phyloP scores from a whole-genome alignment of 37 sponge, comb jelly and placozoan genomes.

The Chondrosia reniformis region DNA sequence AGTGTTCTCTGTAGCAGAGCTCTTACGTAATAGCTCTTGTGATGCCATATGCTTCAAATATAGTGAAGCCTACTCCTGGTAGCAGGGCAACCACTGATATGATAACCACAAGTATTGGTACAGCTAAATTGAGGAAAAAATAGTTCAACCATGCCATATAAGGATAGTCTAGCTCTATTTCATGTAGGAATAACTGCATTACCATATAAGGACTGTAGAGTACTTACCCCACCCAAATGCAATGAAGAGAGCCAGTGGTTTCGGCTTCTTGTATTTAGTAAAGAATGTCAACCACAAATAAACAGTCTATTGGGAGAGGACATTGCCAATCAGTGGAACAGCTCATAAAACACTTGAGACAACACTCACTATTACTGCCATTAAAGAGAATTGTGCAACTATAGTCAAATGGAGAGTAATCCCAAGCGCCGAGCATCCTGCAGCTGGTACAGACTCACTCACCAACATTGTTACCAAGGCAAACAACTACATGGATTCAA shows the following conservation, averaged over 20 bases:
- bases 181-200: no score
- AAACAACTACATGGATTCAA: slow-evolving; percentile 36
- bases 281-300: slow-evolving; percentile 67
- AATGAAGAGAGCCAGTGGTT: slow-evolving; percentile 42
- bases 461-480: slow-evolving; percentile 54
- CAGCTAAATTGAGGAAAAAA: neutral
- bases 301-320: slow-evolving; percentile 52
- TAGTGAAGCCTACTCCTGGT: neutral
- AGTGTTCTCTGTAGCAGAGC: neutral
- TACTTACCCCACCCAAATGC: slow-evolving; percentile 51
- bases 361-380: slow-evolving; percentile 22
- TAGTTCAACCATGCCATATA: neutral
- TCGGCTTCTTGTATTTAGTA: slow-evolving; percentile 53
- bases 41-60: neutral
- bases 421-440: slow-evolving; percentile 57
- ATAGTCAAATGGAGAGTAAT: slow-evolving; percentile 53
- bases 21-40: slow-evolving; percentile 19
- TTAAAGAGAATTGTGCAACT: slow-evolving; percentile 46
- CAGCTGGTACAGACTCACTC: slow-evolving; percentile 5
- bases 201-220: no score
- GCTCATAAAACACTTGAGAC: slow-evolving; percentile 9
- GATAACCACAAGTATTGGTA: neutral
- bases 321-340: slow-evolving; percentile 44
- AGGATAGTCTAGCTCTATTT: neutral
- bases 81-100: neutral